Base-by-base conservation (phyloP, 2,888 invertebrate genomes). In the Euplexia lucipara region DNA sequence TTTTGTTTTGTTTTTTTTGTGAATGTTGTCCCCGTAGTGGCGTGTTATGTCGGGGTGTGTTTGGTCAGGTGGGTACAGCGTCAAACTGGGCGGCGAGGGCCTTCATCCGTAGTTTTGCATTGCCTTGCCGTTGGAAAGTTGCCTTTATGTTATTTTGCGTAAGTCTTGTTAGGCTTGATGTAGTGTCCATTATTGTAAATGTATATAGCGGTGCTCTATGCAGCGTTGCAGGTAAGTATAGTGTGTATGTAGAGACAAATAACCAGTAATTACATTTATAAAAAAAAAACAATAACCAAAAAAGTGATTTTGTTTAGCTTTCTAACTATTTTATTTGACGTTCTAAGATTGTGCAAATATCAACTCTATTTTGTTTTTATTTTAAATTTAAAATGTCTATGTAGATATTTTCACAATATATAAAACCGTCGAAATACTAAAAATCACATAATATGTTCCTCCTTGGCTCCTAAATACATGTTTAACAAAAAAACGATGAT, bases 121-220 rank as follows among this genome's bases (percentile, higher is more conserved):
- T 91, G 92, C 92, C 86, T 91, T 92, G 92, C 83, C 66, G 75
- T 88, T 89, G 86, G 86, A 89, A 81, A 83, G 74, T 85, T 86
- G 92, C 92, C 91, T 92, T 88, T 94, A 91, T 93, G 88, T 94
- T 94, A 86, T 88, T 91, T 94, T 95, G 95, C 94, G 92, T 91
- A 84, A 85, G 78, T 83, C 87, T 82, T 87, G 92, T 90, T 93
- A 94, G 95, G 95, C 95, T 95, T 95, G 91, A 89, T 90, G 94
- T 93, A 93, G 93, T 83, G 89, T 91, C 90, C 85, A 80, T 88
- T 87, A 85, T 87, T 87, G 82, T 84, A 76, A 81, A 75, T 92
- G 91, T 93, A 91, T 89, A 89, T 90, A 92, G 88, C 83, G 85
- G 82, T 81, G 81, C 81, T 79, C 78, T 69, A 71, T 49, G 83